Conservation (phyloP, 2,797 vertebrate species). For the Hydrocynus forskahlii region DNA sequence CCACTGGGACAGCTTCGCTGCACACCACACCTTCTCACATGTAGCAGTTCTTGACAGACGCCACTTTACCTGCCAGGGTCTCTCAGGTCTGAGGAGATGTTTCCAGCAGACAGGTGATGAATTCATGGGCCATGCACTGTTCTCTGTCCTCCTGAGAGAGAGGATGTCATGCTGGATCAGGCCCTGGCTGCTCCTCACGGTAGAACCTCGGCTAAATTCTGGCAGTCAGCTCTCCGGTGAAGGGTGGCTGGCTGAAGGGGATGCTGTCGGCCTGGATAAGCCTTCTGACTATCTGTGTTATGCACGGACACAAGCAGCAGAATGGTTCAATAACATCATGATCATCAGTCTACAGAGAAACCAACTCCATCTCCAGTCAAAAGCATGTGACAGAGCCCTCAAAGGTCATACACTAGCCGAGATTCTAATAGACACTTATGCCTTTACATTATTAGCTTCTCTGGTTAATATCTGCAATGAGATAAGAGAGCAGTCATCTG, state of each 20-base stretch:
- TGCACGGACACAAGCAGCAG: not conserved
- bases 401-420: not conserved
- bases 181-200: conserved; percentile 34
- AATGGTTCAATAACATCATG: not conserved
- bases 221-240: conserved; percentile 41
- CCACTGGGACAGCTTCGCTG: conserved; percentile 41
- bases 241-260: conserved; percentile 37
- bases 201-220: conserved; percentile 17
- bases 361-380: not conserved
- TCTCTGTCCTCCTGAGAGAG: conserved; percentile 42
- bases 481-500: conserved; percentile 12
- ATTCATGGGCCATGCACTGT: conserved; percentile 45
- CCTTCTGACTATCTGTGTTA: conserved; percentile 27
- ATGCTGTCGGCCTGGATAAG: conserved; percentile 11
- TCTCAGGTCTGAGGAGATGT: conserved; percentile 19
- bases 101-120: conserved; percentile 51
- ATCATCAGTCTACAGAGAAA: conserved; percentile 19
- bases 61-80: conserved; percentile 43
- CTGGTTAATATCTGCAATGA: conserved; percentile 15
- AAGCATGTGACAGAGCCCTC: not conserved
- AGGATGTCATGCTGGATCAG: conserved; percentile 49
- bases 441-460: not conserved
- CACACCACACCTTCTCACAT: conserved; percentile 30
- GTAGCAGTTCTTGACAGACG: conserved; percentile 49
- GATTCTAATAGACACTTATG: conserved; percentile 14